Evolutionary conservation across 1,140 invertebrate species (phyloP), one percentile per base, ranked within the genome.

Genomic region (Drosophila truncata): DNA sequence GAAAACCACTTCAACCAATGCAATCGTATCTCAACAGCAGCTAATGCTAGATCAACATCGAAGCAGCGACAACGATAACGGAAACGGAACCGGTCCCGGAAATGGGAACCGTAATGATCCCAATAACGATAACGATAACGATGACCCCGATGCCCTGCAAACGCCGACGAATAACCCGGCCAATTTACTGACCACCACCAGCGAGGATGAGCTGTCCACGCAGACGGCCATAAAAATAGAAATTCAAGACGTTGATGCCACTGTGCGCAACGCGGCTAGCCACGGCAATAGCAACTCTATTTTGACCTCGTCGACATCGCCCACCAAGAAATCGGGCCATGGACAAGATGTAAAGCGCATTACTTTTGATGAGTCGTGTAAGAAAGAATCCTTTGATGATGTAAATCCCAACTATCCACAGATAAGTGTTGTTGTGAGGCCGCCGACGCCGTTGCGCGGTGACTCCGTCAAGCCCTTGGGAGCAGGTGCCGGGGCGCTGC

Each of bases 391-490:
- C 81, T 91, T 92, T 91, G 92, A 93, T 93, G 92, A 92, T 91
- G 91, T 93, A 91, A 91, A 90, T 92, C 91, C 91, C 65, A 91
- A 92, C 84, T 91, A 92, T 90, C 87, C 95, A 58, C 94, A 94
- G 93, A 95, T 95, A 58, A 95, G 95, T 91, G 95, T 96, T 54
- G 95, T 96, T 52, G 95, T 96, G 25, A 94, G 96, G 88, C 95
- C 95, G 29, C 95, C 95, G 50, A 96, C 95, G 46, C 96, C 95
- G 25, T 94, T 92, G 77, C 87, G 91, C 74, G 91, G 91, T 47
- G 91, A 92, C 67, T 86, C 74, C 27, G 65, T 92, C 20, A 91
- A 92, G 63, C 74, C 79, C 33, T 63, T 65, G 54, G 41, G 64
- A n/a, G 14, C 18, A 16, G 31, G 50, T 52, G 50, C 52, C 16